Conservation (phyloP, 2,113 vertebrate species). For the Prionailurus bengalensis region DNA sequence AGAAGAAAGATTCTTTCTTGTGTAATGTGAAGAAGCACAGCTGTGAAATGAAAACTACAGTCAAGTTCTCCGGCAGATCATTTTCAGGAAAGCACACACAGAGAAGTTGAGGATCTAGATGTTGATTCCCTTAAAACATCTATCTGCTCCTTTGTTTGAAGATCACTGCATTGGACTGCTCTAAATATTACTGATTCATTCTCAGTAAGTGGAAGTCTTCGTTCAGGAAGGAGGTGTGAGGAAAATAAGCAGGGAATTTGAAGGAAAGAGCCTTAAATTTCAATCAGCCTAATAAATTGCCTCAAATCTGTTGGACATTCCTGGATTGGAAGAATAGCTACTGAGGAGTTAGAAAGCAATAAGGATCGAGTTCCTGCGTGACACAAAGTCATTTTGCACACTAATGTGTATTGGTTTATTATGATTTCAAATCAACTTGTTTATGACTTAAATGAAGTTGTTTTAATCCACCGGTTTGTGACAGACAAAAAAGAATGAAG, state of each 20-base stretch:
- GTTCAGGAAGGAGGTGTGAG: background rate
- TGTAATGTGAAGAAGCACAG: background rate
- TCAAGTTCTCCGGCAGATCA: background rate
- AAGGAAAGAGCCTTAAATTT: constrained; percentile 50
- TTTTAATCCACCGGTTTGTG: background rate
- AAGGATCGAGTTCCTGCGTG: background rate
- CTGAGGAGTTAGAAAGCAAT: constrained; percentile 5
- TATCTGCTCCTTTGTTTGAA: background rate
- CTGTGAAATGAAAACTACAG: background rate
- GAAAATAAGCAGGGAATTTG: constrained; percentile 29
- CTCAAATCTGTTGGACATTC: constrained; percentile 53
- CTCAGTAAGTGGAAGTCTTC: background rate
- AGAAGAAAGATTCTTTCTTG: background rate
- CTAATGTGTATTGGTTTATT: background rate
- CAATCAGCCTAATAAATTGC: constrained; percentile 57
- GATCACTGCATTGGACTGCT: background rate
- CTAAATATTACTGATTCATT: background rate
- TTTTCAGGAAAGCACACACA: background rate
- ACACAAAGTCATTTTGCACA: constrained; percentile 9
- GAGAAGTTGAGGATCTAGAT: constrained; percentile 10
- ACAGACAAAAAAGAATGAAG: background rate
- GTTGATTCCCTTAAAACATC: background rate
- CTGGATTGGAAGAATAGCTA: constrained; percentile 23
- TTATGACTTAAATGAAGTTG: background rate
- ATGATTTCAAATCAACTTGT: background rate